Evolutionary conservation across 2,888 invertebrate genomes (phyloP).

Genomic region (Xestia ashworthii): DNA sequence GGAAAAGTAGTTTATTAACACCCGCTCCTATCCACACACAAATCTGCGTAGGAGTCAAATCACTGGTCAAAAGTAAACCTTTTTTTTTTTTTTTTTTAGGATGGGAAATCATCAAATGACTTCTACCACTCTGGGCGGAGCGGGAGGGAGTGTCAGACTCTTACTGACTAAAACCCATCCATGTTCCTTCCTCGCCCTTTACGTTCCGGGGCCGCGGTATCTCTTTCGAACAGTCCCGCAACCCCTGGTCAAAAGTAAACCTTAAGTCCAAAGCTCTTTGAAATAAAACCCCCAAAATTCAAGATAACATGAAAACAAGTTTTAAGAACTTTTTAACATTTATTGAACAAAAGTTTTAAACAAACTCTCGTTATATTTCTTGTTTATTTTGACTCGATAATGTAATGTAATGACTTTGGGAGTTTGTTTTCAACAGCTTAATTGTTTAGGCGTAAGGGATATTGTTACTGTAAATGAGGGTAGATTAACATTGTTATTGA

Average conservation of each 20-base stretch:
- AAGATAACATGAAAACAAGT: slow-evolving; percentile 26
- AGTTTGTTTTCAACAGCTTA: slow-evolving; percentile 37
- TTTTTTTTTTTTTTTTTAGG: no score
- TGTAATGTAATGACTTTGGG: slow-evolving; percentile 25
- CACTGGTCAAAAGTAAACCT: neutral
- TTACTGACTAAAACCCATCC: no score
- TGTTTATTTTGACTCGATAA: slow-evolving; percentile 37
- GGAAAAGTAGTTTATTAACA: neutral
- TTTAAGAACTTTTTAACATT: slow-evolving; percentile 21
- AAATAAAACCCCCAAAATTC: slow-evolving; percentile 28
- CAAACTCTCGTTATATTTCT: slow-evolving; percentile 16
- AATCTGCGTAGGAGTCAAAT: slow-evolving; percentile 3
- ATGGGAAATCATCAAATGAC: no score
- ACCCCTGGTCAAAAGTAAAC: no score
- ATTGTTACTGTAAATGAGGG: slow-evolving; percentile 23
- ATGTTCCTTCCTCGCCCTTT: no score
- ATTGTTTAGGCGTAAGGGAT: slow-evolving; percentile 38
- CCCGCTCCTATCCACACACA: neutral
- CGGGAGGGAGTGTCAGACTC: no score
- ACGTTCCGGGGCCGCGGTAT: no score
- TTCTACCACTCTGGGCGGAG: no score
- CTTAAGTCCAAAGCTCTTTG: slow-evolving; percentile 11
- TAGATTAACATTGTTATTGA: slow-evolving; percentile 8
- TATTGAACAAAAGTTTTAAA: slow-evolving; percentile 30
- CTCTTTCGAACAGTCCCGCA: no score